Base-by-base conservation (phyloP, 1,140 invertebrate genomes). In the Meloidogyne exigua region DNA sequence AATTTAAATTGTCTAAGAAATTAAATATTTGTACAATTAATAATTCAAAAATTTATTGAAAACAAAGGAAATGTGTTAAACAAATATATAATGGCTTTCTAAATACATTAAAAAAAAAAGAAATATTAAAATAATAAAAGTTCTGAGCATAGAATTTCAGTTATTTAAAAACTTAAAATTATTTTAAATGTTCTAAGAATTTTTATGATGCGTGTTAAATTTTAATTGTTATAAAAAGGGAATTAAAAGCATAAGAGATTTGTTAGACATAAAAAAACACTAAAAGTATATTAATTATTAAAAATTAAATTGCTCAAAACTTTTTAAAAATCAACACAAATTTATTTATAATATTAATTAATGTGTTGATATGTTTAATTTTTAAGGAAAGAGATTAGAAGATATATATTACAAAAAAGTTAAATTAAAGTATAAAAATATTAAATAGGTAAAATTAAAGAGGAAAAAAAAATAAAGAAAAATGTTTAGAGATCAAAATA, bases 11-110 rank as follows among this genome's bases (percentile, higher is more conserved):
- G n/a, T n/a, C n/a, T n/a, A n/a, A n/a, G n/a, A n/a, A n/a, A n/a
- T n/a, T n/a, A n/a, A n/a, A n/a, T n/a, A n/a, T n/a, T n/a, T n/a
- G n/a, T n/a, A n/a, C n/a, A n/a, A n/a, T 57, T n/a, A 57, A 57
- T n/a, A 57, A 57, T 57, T 57, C 49, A 57, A 44, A 57, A 57
- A 57, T 57, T 57, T 57, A 57, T 57, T 57, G n/a, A 57, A 57
- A 57, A 57, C 49, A 57, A 57, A 18, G 4, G 18, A 57, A 57
- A 57, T 57, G 10, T 18, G 18, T 57, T 7, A 15, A 15, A n/a
- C 1, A 57, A 2, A 57, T 15, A 57, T 57, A 57, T 57, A 57
- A 5, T 57, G 49, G 9, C 9, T 18, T 49, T 13, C 15, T 18
- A 49, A 18, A 49, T 49, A 18, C 13, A 49, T 49, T 49, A 44